Base-by-base conservation (phyloP, 2,888 invertebrate species). In the Torymus aiolomorphi region DNA sequence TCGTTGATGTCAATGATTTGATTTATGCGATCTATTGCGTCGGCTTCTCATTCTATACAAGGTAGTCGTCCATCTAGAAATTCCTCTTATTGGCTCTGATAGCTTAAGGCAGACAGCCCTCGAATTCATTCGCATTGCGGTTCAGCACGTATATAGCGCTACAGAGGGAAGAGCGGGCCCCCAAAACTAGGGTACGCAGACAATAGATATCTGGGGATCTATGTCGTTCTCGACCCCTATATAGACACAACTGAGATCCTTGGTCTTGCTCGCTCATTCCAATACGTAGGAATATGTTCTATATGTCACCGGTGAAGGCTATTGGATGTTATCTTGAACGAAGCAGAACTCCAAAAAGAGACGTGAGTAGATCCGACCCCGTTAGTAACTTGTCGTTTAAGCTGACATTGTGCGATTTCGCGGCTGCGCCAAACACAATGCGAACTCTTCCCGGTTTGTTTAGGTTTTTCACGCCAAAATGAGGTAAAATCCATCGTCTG, bases 11-110 rank as follows among this genome's bases (percentile, higher is more conserved):
- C 69, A 10, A n/a, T 69, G 8, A 56, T 24, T 24, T 69, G 13
- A 14, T 11, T n/a, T 31, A 69, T 16, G 11, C 14, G 24, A 8
- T 57, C 16, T 14, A 24, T 2, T 5, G 57, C 57, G 4, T 69
- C 24, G n/a, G 14, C 24, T 14, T 10, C 13, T 1, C 24, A 20
- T 31, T 56, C 16, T 4, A 11, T 2, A 57, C 69, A 56, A 69
- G 24, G 14, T 13, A 56, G 16, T 69, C 57, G 14, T 69, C 69
- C 69, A 56, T 69, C n/a, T 69, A 69, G 24, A 24, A 31, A 16
- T 69, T 69, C 13, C 54, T 12, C 54, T 2, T n/a, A 54, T 2
- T 54, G n/a, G 13, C n/a, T 54, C 12, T n/a, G n/a, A 54, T 5
- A 5, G 13, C n/a, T 5, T n/a, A 2, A 2, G 54, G 54, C 54